These are phyloP conservation scores for Pseudomyrmex cubaensis DNA, from an alignment of 1,140 invertebrate genomes.

Conservation along the genomic window DNA sequence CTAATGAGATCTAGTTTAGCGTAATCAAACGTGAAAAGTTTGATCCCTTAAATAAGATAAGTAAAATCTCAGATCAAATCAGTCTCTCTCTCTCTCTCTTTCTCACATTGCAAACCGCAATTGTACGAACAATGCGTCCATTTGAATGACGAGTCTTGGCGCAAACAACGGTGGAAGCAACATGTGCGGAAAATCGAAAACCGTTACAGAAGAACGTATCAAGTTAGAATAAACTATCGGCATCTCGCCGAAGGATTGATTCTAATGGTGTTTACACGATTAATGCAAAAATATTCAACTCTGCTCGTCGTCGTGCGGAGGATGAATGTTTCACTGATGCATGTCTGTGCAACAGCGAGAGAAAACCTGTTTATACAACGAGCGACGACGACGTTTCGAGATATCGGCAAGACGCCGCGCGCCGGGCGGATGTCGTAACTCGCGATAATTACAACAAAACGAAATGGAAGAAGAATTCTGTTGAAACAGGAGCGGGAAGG, in stretches of 20 bases:
- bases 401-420: neutral
- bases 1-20: too few relatives aligned
- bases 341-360: too few relatives aligned
- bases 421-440: constrained; percentile 33
- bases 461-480: neutral
- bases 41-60: neutral
- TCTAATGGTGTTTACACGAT: neutral
- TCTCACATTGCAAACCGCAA: neutral
- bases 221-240: neutral
- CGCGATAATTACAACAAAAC: constrained; percentile 30
- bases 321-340: constrained; percentile 13
- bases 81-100: neutral
- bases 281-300: constrained; percentile 5
- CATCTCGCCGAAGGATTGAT: neutral
- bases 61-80: constrained; percentile 23
- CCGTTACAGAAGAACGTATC: neutral
- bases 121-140: constrained; percentile 31
- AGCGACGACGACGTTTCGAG: neutral
- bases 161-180: neutral
- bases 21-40: too few relatives aligned
- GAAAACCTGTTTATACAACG: constrained; percentile 12
- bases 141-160: neutral
- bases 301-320: neutral
- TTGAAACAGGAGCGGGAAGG: neutral
- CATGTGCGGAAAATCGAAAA: constrained; percentile 39